Percentiles rank a stretch among this genome's conserved stretches.
Evolutionary conservation across 2,797 vertebrate genomes (phyloP).

Genomic region (Sebastes alutus): DNA sequence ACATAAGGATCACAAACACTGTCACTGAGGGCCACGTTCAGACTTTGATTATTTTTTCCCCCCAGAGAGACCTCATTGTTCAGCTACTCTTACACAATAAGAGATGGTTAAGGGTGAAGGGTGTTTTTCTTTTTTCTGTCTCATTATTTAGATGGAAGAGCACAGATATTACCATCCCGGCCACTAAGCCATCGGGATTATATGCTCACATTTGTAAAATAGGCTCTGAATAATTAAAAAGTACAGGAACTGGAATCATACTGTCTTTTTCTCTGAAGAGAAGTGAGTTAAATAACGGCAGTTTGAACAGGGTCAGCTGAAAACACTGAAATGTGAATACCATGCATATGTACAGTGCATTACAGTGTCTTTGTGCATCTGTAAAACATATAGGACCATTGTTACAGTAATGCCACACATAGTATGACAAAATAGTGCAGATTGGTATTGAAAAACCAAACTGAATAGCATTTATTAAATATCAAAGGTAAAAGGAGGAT

Average conservation of each 20-base stretch:
- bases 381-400: not conserved
- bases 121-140: not conserved
- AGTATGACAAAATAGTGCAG: slow-evolving; percentile 6
- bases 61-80: not conserved
- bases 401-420: slow-evolving; percentile 9
- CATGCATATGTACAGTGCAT: slow-evolving; percentile 10
- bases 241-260: not conserved
- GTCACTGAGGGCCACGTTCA: not conserved
- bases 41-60: not conserved
- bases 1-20: not conserved
- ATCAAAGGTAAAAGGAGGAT: slow-evolving; percentile 1
- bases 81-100: not conserved
- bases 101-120: not conserved
- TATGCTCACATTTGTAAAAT: not conserved
- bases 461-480: slow-evolving; percentile 1
- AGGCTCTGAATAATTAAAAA: not conserved
- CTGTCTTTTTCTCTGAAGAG: not conserved
- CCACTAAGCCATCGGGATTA: not conserved
- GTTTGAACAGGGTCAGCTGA: slow-evolving; percentile 1
- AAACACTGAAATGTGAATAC: not conserved
- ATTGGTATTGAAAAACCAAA: slow-evolving; percentile 2
- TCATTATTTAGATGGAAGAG: not conserved
- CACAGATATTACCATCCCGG: not conserved
- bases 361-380: slow-evolving; percentile 24
- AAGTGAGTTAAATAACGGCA: not conserved